phyloP scores from a whole-genome alignment of 2,797 vertebrate species.

The Calcarius lapponicus region DNA sequence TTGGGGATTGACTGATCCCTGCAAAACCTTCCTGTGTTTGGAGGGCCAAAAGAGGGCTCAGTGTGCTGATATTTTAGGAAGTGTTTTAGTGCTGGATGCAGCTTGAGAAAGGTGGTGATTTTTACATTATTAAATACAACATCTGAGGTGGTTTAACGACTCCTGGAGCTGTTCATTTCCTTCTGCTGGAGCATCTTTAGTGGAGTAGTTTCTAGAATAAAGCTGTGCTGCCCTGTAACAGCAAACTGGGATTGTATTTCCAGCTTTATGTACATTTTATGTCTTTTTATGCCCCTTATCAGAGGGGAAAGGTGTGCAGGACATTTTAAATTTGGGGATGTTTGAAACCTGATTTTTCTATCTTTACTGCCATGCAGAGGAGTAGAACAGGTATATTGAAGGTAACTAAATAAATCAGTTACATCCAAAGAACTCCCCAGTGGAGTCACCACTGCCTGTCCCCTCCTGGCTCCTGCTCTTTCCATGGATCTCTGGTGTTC shows the following conservation, averaged over 20 bases:
- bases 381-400: neutral
- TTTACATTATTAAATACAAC: neutral
- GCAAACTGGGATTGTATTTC: neutral
- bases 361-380: neutral
- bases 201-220: neutral
- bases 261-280: neutral
- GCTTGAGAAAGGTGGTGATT: neutral
- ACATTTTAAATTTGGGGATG: neutral
- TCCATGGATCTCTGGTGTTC: neutral
- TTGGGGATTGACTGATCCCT: neutral
- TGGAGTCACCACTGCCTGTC: neutral
- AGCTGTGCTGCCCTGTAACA: fast-evolving
- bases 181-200: neutral
- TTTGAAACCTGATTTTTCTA: neutral
- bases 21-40: neutral
- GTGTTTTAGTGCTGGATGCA: neutral
- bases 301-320: neutral
- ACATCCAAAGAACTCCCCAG: neutral
- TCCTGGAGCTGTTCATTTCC: neutral
- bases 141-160: neutral
- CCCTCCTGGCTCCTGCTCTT: neutral
- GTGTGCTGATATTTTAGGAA: neutral
- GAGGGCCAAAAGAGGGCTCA: neutral
- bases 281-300: neutral
- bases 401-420: neutral